phyloP scores from a whole-genome alignment of 2,888 invertebrate species.

The Tortricodes alternella region DNA sequence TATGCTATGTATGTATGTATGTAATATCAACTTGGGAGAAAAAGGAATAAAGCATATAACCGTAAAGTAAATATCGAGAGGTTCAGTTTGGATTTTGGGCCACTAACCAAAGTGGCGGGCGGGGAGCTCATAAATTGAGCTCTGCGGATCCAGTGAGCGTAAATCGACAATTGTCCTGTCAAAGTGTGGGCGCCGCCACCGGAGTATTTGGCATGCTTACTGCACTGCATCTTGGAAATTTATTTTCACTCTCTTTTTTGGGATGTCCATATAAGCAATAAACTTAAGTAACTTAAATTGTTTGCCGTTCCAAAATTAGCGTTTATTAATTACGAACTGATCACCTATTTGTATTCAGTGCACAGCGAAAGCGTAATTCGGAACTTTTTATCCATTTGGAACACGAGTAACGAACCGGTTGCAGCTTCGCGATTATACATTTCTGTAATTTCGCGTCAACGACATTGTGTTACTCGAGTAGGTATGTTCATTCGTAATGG shows the following conservation, averaged over 20 bases:
- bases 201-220: constrained; percentile 39
- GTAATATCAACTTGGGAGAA: not conserved
- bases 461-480: not conserved
- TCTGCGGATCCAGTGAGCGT: constrained; percentile 51
- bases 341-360: constrained; percentile 18
- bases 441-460: constrained; percentile 11
- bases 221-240: constrained; percentile 30
- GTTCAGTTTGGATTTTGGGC: constrained; percentile 37
- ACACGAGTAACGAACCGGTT: constrained; percentile 20
- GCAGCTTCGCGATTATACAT: not conserved
- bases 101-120: constrained; percentile 40
- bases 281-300: too few species aligned
- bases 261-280: too few species aligned
- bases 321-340: constrained; percentile 22
- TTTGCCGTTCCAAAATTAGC: too few species aligned
- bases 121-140: constrained; percentile 53
- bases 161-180: constrained; percentile 72
- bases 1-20: too few species aligned
- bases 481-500: constrained; percentile 18
- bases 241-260: too few species aligned
- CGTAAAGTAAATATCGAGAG: too few species aligned
- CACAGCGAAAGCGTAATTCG: constrained; percentile 19
- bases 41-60: too few species aligned
- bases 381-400: constrained; percentile 16
- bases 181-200: constrained; percentile 52